phyloP scores from a whole-genome alignment of 2,797 vertebrate species.

The Pangasius sanitwongsei region DNA sequence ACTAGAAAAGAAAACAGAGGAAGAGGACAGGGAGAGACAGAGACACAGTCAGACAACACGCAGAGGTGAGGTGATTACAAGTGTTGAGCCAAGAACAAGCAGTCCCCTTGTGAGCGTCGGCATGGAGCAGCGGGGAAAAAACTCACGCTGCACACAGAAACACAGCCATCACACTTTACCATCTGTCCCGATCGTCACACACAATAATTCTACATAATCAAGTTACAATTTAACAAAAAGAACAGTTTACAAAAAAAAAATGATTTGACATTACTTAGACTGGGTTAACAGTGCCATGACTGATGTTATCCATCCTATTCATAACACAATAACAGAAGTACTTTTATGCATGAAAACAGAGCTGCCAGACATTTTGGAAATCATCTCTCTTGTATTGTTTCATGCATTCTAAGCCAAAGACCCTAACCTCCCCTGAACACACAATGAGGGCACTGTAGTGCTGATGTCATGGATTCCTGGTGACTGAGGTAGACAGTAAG shows the following conservation, averaged over 20 bases:
- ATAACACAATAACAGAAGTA: neutral
- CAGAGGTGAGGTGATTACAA: constrained; percentile 71
- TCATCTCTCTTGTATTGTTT: constrained; percentile 30
- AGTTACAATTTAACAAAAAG: constrained; percentile 5
- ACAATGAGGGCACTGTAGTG: constrained; percentile 50
- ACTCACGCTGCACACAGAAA: neutral
- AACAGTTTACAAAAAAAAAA: neutral
- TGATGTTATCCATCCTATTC: constrained; percentile 15
- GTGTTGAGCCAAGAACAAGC: constrained; percentile 68
- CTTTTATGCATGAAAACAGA: constrained; percentile 20
- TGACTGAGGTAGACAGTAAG: constrained; percentile 63
- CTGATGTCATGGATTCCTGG: constrained; percentile 74
- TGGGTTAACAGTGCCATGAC: neutral
- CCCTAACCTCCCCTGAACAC: constrained; percentile 22
- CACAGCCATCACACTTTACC: constrained; percentile 44
- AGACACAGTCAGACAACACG: constrained; percentile 47
- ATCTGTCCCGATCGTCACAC: constrained; percentile 30
- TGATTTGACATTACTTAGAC: neutral
- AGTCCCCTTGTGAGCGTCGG: constrained; percentile 63
- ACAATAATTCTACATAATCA: constrained; percentile 15
- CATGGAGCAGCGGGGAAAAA: constrained; percentile 39
- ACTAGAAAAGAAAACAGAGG: constrained; percentile 42
- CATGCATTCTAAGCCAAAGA: constrained; percentile 14
- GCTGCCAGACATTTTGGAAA: constrained; percentile 10
- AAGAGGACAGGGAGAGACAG: constrained; percentile 34